A percentile compares a stretch with the other conserved stretches of the same genome.
These are phyloP conservation scores for Antitype chi DNA, from an alignment of 2,888 invertebrate genomes.

Conservation along the genomic window DNA sequence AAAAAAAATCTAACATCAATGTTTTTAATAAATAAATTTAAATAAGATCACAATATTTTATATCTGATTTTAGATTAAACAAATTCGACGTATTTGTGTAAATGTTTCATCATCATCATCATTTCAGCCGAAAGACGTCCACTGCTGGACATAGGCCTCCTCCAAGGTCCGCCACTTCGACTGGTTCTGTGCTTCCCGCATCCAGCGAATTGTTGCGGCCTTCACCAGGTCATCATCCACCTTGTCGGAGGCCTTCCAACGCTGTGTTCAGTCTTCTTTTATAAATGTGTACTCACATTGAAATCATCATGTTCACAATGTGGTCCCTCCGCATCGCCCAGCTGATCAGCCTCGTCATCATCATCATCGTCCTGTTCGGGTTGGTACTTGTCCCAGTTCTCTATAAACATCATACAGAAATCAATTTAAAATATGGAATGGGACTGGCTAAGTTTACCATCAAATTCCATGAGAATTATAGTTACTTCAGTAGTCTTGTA, in stretches of 20 bases:
- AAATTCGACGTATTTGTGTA: not conserved
- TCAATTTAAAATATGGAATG: too few species aligned
- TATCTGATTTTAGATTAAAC: not conserved
- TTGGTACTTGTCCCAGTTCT: slow-evolving; percentile 93
- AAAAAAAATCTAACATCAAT: too few species aligned
- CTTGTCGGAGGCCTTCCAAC: too few species aligned
- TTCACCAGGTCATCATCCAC: too few species aligned
- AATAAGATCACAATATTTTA: not conserved
- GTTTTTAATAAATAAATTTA: not conserved
- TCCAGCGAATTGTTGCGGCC: too few species aligned
- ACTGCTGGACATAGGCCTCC: too few species aligned
- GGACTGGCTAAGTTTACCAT: not conserved
- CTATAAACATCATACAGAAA: slow-evolving; percentile 78
- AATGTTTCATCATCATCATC: not conserved
- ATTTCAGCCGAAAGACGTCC: too few species aligned
- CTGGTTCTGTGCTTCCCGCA: too few species aligned
- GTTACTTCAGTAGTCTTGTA: too few species aligned
- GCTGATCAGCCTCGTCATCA: slow-evolving; percentile 45
- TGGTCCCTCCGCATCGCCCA: slow-evolving; percentile 76
- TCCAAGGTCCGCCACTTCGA: too few species aligned
- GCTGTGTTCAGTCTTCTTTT: too few species aligned
- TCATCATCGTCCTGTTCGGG: slow-evolving; percentile 74
- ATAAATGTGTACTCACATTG: slow-evolving; percentile 88
- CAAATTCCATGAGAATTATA: not conserved
- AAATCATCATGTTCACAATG: slow-evolving; percentile 96